A percentile compares a stretch with the other conserved stretches of the same genome.
Conservation (phyloP, 2,888 invertebrate species). For the Cerastoderma edule region DNA sequence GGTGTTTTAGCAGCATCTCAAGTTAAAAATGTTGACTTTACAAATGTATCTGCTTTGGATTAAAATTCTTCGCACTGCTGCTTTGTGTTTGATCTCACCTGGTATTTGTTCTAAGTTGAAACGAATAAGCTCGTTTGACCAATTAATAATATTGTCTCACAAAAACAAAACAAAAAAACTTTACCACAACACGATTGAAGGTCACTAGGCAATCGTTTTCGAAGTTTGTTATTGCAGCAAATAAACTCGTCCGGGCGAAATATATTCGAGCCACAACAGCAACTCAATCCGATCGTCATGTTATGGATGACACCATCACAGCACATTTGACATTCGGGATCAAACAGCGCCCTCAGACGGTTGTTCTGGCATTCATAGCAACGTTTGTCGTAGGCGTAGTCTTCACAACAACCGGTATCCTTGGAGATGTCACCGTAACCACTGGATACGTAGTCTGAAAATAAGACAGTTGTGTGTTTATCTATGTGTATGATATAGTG, state of each 20-base stretch:
- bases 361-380: constrained; percentile 36
- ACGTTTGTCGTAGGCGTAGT: constrained; percentile 40
- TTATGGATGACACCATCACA: constrained; percentile 47
- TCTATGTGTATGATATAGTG: background rate
- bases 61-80: too few species aligned
- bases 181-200: constrained; percentile 39
- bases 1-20: too few species aligned
- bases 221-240: constrained; percentile 37
- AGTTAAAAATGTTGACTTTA: too few species aligned
- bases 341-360: constrained; percentile 32
- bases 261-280: constrained; percentile 51
- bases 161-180: too few species aligned
- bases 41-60: too few species aligned
- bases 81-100: too few species aligned
- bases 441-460: constrained; percentile 31
- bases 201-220: constrained; percentile 26
- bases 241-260: constrained; percentile 39
- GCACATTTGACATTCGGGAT: constrained; percentile 44
- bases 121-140: too few species aligned
- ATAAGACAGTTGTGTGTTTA: background rate
- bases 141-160: too few species aligned
- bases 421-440: constrained; percentile 31
- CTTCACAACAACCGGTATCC: constrained; percentile 44
- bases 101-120: too few species aligned
- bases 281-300: constrained; percentile 33